Evolutionary conservation across 2,797 vertebrate genomes (phyloP), one percentile per base, ranked within the genome.

Genomic region (Buceros bicornis): DNA sequence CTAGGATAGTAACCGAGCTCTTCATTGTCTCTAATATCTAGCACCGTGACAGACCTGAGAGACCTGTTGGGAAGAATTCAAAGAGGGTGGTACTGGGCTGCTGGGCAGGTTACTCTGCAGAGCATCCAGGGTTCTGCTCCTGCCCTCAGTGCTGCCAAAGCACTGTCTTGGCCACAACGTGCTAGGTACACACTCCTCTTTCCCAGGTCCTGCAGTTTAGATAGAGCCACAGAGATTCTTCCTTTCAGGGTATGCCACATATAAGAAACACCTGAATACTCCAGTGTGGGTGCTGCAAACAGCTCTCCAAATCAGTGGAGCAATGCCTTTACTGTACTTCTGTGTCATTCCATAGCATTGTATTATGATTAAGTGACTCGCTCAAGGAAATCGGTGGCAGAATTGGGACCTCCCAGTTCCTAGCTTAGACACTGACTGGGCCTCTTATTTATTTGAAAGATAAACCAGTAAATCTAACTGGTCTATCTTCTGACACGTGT

Each of bases 401-500:
- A 77, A 69, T 3, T 77, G 14, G 13, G 11, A 70, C 62, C 82
- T 72, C 31, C 28, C 37, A 53, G 5, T n/a, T 87, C 21, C 16
- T 73, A 56, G 10, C 28, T 84, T 45, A 82, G 12, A 66, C 4
- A 29, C 5, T 47, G 53, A 40, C 25, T n/a, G 11, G 15, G 19
- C 5, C 19, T 58, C 21, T 70, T 42, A 45, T 45, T 77, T 78
- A 16, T 82, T 0, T 80, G 71, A 70, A 92, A 77, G 20, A 50
- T n/a, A 22, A 84, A 65, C 4, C 3, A 12, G 1, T 43, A 76
- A 45, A 3, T 50, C 10, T 79, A 87, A 43, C 18, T 22, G 22
- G 16, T 66, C 20, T 81, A 43, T 28, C 10, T 16, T 69, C 20
- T 0, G 0, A 54, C 29, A 51, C 12, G 50, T 1, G 2, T 28